Base-by-base conservation (phyloP, 2,113 vertebrate genomes). In the Ibidorhyncha struthersii region DNA sequence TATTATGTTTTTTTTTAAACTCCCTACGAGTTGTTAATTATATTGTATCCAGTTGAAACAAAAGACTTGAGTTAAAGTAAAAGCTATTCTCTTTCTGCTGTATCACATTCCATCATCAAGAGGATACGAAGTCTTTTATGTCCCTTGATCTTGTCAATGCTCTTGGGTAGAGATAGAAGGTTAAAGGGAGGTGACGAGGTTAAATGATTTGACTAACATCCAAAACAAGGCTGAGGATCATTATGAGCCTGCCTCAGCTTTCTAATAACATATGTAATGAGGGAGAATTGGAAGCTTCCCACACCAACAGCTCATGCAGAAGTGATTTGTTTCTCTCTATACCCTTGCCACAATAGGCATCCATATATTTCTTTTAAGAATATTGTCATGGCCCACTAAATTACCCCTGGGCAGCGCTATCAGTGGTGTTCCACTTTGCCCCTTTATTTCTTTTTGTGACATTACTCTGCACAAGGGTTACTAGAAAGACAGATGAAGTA, bases 171-270 rank as follows among this genome's bases (percentile, higher is more conserved):
- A 93, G 89, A 78, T 29, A 72, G 80, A 82, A 96, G 72, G 91
- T 95, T 96, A 93, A 93, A 95, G 92, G 78, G 82, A 92, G 92
- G 78, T 92, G 96, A 96, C 93, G 88, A 92, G 93, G 95, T 96
- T 97, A 97, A 97, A 94, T 95, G 92, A 96, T 95, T 97, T 97
- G 95, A 97, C 86, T 97, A 97, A 96, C 91, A 95, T 36, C 69
- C 73, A 91, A 96, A 92, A 95, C 77, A 96, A 94, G 90, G 52
- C 80, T 71, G 25, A 58, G 29, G 43, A 84, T 94, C 86, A 92
- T 86, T 91, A 95, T 71, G 32, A 95, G 40, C 45, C 83, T 82
- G 65, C 56, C 52, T 84, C 92, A 89, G 94, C 92, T 92, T 76
- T 96, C 95, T 96, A 97, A 95, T 96, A 96, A 94, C 83, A 76